phyloP scores from a whole-genome alignment of 1,140 invertebrate genomes.

The Drosophila tropicalis region DNA sequence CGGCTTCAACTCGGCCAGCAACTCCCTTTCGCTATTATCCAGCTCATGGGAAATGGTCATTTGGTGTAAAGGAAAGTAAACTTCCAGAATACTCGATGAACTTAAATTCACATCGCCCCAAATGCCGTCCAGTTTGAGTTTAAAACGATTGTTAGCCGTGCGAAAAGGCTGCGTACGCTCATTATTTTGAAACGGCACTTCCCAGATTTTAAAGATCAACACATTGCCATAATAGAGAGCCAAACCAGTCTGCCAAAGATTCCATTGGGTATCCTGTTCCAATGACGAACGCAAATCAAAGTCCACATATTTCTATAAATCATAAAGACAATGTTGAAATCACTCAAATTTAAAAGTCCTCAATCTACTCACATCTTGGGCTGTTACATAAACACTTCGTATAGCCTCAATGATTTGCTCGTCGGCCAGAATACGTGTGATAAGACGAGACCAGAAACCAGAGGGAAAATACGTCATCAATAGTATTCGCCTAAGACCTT shows the following conservation, averaged over 20 bases:
- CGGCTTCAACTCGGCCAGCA: constrained; percentile 85
- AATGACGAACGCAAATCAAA: constrained; percentile 72
- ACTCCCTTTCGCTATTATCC: constrained; percentile 51
- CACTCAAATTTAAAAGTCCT: background rate
- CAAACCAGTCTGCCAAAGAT: constrained; percentile 97
- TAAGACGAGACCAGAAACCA: constrained; percentile 98
- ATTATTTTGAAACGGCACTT: constrained; percentile 88
- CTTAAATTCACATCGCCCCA: constrained; percentile 94
- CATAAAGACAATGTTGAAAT: background rate
- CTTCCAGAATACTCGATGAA: constrained; percentile 93
- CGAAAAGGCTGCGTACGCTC: constrained; percentile 85
- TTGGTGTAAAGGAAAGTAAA: constrained; percentile 88
- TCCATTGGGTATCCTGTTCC: constrained; percentile 88
- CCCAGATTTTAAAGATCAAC: constrained; percentile 92
- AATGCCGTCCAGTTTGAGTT: constrained; percentile 90
- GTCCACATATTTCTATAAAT: constrained; percentile 66
- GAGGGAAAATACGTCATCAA: constrained; percentile 98
- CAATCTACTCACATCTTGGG: constrained; percentile 57
- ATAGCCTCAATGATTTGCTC: constrained; percentile 93
- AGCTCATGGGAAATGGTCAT: constrained; percentile 62
- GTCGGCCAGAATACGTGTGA: constrained; percentile 95
- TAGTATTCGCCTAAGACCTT: constrained; percentile 85
- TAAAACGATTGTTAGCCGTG: constrained; percentile 85
- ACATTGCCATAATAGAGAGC: constrained; percentile 93
- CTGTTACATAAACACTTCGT: constrained; percentile 61